Evolutionary conservation across 2,888 invertebrate species (phyloP), one percentile per base, ranked within the genome.

Genomic region (Elmis aenea): DNA sequence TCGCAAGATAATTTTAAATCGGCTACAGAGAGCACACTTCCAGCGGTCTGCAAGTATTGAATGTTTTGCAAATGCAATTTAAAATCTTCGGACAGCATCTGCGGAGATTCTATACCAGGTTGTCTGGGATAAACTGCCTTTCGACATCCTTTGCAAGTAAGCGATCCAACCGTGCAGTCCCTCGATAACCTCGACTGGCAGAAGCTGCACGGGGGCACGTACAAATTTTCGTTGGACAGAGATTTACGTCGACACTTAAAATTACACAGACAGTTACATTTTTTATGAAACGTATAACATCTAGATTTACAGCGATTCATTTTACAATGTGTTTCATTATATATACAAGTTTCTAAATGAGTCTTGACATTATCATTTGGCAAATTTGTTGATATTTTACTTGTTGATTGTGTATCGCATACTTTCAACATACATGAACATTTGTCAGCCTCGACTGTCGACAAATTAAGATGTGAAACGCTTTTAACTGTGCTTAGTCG

Each of bases 41-140:
- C 76, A 0, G 83, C 83, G 45, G 80, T 83, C 50, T 83, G 83
- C 4, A 83, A 58, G 58, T 83, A 79, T 52, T 83, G 83, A 63
- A 83, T 79, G 54, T 83, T 83, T 12, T 83, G 83, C 45, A 83
- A 63, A 58, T 84, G 83, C 38, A 80, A 62, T 53, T 82, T 75
- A 46, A 83, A 83, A 54, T 83, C 83, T 58, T 83, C 83, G 0
- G 81, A 81, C 1, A 83, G 54, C 1, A 81, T 75, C 42, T 81
- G 80, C 0, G 81, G 79, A 72, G 59, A 76, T 73, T 53, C 76
- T 62, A 73, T 2, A 72, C 73, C 63, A 48, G 71, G 59, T 35
- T 67, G 66, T 24, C 65, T 40, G 2, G 67, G 64, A 51, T 64
- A 67, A 37, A 57, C 59, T 4, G 67, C 66, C 27, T 58, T 57